Evolutionary conservation across 2,113 vertebrate genomes (phyloP), one percentile per base, ranked within the genome.

Genomic region (Prolemur simus): DNA sequence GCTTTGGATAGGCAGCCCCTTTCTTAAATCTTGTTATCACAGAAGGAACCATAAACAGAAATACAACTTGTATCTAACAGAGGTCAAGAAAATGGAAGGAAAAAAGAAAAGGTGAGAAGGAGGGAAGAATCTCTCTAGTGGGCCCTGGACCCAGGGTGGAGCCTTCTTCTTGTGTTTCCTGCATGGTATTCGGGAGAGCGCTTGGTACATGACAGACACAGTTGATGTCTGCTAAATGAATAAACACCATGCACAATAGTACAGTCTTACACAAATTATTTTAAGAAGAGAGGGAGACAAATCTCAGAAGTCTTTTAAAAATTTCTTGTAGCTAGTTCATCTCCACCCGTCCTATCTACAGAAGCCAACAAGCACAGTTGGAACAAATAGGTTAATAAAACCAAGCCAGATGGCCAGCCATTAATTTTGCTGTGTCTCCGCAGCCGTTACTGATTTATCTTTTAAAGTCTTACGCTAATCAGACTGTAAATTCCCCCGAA

Each of bases 381-480:
- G 94, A 89, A 96, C 88, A 97, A 93, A 97, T 86, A 86, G 94
- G 94, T 96, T 96, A 91, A 96, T 97, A 96, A 96, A 96, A 83
- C 77, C 76, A 42, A 78, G 91, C 88, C 97, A 96, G 97, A 94
- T 96, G 96, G 96, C 81, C 66, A 49, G 69, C 37, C 91, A 64
- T 96, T 94, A 69, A 88, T 96, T 88, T 82, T 88, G 42, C 4
- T 52, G 63, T 82, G 63, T 80, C 92, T 89, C 96, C 42, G 34
- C 60, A 95, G 92, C 88, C 8, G 4, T 60, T 93, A 37, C 71
- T 64, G 73, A 96, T 95, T 91, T 95, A 74, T 96, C 94, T 64
- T 86, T 42, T 63, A 88, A 86, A 89, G 91, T 73, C 86, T 69
- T 86, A 88, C 76, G 88, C 87, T 86, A 86, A 97, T 96, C 95